phyloP scores from a whole-genome alignment of 2,797 vertebrate genomes.

The Coilia nasus region DNA sequence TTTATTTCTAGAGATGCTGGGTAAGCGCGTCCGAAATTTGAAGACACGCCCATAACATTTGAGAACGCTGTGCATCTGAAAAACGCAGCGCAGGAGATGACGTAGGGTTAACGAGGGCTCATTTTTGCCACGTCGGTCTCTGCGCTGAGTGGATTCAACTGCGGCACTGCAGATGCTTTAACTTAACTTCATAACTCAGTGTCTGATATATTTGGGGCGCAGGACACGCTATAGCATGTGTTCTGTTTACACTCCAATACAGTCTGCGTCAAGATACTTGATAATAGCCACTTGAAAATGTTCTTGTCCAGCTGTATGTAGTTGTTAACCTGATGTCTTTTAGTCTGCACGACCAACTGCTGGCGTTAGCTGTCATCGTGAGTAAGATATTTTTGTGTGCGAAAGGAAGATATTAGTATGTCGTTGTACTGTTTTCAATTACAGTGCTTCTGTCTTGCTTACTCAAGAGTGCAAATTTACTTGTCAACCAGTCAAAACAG shows the following conservation, averaged over 20 bases:
- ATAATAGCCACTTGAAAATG: not conserved
- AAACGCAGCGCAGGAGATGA: constrained; percentile 20
- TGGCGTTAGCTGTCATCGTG: constrained; percentile 11
- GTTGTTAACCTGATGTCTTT: constrained; percentile 9
- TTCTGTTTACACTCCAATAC: not conserved
- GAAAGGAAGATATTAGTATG: not conserved
- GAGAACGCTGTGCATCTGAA: not conserved
- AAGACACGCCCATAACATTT: no score
- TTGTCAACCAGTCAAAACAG: not conserved
- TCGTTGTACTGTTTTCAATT: not conserved
- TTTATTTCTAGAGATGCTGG: no score
- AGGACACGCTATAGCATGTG: not conserved
- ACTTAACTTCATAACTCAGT: constrained; percentile 8
- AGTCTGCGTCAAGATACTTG: not conserved
- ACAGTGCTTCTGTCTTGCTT: not conserved
- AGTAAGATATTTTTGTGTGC: not conserved
- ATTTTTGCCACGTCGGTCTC: constrained; percentile 36
- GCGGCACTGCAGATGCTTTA: constrained; percentile 10
- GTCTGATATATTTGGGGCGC: not conserved
- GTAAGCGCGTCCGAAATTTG: no score
- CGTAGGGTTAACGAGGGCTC: not conserved
- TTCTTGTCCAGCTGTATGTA: not conserved
- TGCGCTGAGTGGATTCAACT: constrained; percentile 19
- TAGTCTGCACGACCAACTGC: constrained; percentile 2
- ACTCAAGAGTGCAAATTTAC: not conserved